A percentile compares a stretch with the other conserved stretches of the same genome.
These are phyloP conservation scores for Orthosia cruda DNA, from an alignment of 2,888 invertebrate species.

Conservation along the genomic window DNA sequence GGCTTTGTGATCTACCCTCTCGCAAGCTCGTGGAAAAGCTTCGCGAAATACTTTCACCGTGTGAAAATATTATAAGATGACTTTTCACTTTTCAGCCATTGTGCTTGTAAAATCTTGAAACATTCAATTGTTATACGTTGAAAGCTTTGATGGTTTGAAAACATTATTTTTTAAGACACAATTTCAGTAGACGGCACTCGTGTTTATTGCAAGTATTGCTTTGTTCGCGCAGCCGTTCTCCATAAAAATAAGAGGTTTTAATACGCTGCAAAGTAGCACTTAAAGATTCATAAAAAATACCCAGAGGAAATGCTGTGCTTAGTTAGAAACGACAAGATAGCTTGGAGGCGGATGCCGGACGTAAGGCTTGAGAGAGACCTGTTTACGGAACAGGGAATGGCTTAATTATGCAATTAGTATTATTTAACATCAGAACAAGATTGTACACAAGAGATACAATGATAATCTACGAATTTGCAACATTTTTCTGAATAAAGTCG, in stretches of 20 bases:
- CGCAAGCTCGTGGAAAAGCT: constrained; percentile 41
- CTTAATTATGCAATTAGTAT: constrained; percentile 38
- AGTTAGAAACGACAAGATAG: constrained; percentile 34
- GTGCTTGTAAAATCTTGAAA: constrained; percentile 59
- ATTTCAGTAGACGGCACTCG: constrained; percentile 56
- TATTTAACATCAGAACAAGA: constrained; percentile 14
- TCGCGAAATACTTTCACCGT: constrained; percentile 42
- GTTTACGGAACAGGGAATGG: not conserved
- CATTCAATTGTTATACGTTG: constrained; percentile 57
- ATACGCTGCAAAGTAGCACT: constrained; percentile 47
- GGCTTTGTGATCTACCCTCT: constrained; percentile 58
- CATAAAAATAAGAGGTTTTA: constrained; percentile 58
- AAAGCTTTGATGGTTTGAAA: constrained; percentile 54
- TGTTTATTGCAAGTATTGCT: constrained; percentile 60
- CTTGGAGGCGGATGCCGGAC: constrained; percentile 16
- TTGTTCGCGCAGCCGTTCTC: constrained; percentile 52
- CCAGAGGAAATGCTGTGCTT: constrained; percentile 30
- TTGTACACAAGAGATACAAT: constrained; percentile 12
- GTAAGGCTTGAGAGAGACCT: constrained; percentile 5
- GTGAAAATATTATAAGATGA: constrained; percentile 60
- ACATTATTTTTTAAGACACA: constrained; percentile 59
- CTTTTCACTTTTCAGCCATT: constrained; percentile 60
- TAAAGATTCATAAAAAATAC: constrained; percentile 56
- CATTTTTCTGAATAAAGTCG: constrained; percentile 10
- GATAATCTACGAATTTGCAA: not conserved